Evolutionary conservation across 2,888 invertebrate species (phyloP).

Genomic region (Meteorus cinctellus): DNA sequence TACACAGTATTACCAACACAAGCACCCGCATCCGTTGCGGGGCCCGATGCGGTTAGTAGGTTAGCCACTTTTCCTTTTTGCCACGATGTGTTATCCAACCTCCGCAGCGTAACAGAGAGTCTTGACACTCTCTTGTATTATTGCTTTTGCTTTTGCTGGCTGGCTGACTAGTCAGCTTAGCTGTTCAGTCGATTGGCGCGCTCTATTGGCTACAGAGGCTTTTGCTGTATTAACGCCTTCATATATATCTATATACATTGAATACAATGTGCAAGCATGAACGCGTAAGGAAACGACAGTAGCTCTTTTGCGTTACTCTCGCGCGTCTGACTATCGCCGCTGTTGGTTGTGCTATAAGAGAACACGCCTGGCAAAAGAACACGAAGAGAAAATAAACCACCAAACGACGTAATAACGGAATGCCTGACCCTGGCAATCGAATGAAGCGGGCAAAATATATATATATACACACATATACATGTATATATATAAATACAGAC

Average conservation of each 20-base stretch:
- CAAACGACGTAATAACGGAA: slow-evolving; percentile 54
- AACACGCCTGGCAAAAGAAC: slow-evolving; percentile 38
- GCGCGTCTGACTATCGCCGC: slow-evolving; percentile 21
- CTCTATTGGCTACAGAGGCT: background rate
- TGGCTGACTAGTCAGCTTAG: background rate
- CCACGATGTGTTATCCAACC: slow-evolving; percentile 55
- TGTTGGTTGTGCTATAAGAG: slow-evolving; percentile 4
- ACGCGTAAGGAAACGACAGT: background rate
- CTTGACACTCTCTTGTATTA: slow-evolving; percentile 43
- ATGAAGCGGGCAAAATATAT: slow-evolving; percentile 37
- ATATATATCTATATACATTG: background rate
- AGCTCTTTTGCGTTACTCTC: slow-evolving; percentile 22
- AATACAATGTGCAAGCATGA: background rate
- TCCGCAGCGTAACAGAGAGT: slow-evolving; percentile 50
- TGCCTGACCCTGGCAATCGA: slow-evolving; percentile 56
- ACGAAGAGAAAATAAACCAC: slow-evolving; percentile 54
- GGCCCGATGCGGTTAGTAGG: slow-evolving; percentile 58
- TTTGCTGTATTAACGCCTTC: background rate
- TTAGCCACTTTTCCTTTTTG: slow-evolving; percentile 64
- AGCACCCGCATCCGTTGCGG: slow-evolving; percentile 56
- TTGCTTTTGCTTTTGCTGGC: slow-evolving; percentile 35
- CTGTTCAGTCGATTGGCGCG: background rate
- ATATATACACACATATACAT: slow-evolving; percentile 19
- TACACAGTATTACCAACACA: slow-evolving; percentile 29
- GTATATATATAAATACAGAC: background rate